These are phyloP conservation scores for Phanerotoma sp. DNA, from an alignment of 2,888 invertebrate species.

Conservation along the genomic window DNA sequence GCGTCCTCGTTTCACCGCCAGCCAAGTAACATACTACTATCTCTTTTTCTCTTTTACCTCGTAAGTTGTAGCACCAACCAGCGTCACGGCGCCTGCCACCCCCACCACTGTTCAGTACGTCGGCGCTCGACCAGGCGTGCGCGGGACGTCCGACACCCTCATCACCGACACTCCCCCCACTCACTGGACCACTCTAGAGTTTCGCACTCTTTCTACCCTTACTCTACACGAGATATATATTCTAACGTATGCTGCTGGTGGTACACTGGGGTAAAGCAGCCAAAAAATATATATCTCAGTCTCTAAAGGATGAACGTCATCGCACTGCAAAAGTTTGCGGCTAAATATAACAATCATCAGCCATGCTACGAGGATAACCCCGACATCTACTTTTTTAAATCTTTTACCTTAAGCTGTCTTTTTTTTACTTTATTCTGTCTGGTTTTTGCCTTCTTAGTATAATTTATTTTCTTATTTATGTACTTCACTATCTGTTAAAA, in stretches of 20 bases:
- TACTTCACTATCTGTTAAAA: too few species aligned
- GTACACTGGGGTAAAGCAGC: neutral
- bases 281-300: neutral
- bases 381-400: slow-evolving; percentile 1
- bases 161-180: slow-evolving; percentile 27
- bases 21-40: slow-evolving; percentile 26
- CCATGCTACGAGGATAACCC: slow-evolving; percentile 14
- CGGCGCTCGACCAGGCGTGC: slow-evolving; percentile 16
- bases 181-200: slow-evolving; percentile 25
- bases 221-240: slow-evolving; percentile 8
- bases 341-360: slow-evolving; percentile 38
- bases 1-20: slow-evolving; percentile 19
- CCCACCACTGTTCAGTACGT: slow-evolving; percentile 14
- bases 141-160: slow-evolving; percentile 22
- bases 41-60: slow-evolving; percentile 28
- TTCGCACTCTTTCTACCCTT: slow-evolving; percentile 7
- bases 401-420: too few species aligned
- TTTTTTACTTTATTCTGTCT: neutral
- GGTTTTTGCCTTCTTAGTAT: neutral
- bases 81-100: slow-evolving; percentile 14
- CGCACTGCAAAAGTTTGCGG: slow-evolving; percentile 36
- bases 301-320: neutral
- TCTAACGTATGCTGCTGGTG: neutral
- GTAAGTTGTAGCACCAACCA: neutral
- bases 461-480: neutral